Conservation (phyloP, 2,888 invertebrate species). For the Acheta domesticus region DNA sequence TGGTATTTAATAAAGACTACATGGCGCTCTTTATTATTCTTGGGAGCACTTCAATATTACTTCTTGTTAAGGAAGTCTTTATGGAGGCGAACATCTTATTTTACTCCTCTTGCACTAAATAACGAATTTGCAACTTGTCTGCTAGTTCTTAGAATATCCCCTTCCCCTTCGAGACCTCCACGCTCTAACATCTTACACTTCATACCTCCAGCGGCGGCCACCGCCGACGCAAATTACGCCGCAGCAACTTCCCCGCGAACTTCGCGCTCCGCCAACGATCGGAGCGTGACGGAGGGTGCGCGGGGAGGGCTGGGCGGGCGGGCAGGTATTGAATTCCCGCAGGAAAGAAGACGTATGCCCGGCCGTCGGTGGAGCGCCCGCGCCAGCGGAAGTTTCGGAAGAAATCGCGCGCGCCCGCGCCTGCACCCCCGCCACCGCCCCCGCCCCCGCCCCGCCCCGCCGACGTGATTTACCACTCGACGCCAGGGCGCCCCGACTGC, state of each 20-base stretch:
- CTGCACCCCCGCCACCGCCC: too few relatives aligned
- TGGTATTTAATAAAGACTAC: too few relatives aligned
- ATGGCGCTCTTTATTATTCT: too few relatives aligned
- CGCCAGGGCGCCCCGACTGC: too few relatives aligned
- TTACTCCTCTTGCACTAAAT: too few relatives aligned
- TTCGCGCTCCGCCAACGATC: constrained; percentile 18
- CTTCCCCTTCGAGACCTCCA: too few relatives aligned
- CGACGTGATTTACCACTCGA: background rate
- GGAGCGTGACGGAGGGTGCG: background rate
- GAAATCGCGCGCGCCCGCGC: background rate
- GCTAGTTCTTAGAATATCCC: too few relatives aligned
- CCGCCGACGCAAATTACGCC: background rate
- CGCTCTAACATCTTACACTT: too few relatives aligned
- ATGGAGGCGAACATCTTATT: too few relatives aligned
- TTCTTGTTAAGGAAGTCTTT: too few relatives aligned
- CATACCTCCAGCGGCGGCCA: background rate
- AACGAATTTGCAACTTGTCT: too few relatives aligned
- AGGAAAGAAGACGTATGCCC: constrained; percentile 11
- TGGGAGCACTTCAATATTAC: too few relatives aligned
- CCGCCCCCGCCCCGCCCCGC: background rate
- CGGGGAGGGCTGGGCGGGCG: background rate
- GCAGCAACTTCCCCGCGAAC: background rate
- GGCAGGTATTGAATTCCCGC: constrained; percentile 9
- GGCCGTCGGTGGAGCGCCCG: background rate
- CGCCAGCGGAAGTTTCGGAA: background rate